A percentile compares a stretch with the other conserved stretches of the same genome.
Evolutionary conservation across 2,888 invertebrate genomes (phyloP).

Genomic region (Hydraecia micacea): DNA sequence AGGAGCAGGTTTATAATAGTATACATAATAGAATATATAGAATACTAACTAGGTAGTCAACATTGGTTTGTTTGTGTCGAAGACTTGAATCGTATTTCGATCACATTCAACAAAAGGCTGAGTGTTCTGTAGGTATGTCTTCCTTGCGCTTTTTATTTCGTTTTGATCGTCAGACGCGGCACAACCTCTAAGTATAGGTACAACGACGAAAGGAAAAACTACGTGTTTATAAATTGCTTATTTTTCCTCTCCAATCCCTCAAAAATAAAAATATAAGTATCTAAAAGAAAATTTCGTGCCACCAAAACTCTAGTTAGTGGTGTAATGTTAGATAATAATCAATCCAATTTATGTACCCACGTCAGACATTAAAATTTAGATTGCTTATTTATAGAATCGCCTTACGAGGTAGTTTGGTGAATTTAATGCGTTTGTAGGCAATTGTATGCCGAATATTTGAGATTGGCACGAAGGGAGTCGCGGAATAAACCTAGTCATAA

Average conservation of each 20-base stretch:
- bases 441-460: constrained; percentile 26
- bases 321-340: constrained; percentile 23
- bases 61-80: background rate
- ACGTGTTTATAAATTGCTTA: background rate
- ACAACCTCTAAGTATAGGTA: background rate
- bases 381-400: constrained; percentile 28
- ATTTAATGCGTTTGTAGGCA: constrained; percentile 7
- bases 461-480: constrained; percentile 29
- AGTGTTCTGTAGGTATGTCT: background rate
- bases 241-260: background rate
- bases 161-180: background rate
- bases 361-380: constrained; percentile 13
- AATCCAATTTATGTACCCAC: constrained; percentile 15
- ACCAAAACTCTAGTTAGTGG: constrained; percentile 1
- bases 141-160: background rate
- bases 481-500: constrained; percentile 27
- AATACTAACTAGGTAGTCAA: background rate
- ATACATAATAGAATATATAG: background rate
- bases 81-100: constrained; percentile 1
- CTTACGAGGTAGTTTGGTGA: constrained; percentile 25
- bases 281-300: constrained; percentile 5
- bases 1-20: background rate
- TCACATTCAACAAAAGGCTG: background rate
- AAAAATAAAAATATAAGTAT: background rate
- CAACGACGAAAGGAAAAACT: background rate